These are phyloP conservation scores for Nomada fucata DNA, from an alignment of 2,888 invertebrate genomes.

Conservation along the genomic window DNA sequence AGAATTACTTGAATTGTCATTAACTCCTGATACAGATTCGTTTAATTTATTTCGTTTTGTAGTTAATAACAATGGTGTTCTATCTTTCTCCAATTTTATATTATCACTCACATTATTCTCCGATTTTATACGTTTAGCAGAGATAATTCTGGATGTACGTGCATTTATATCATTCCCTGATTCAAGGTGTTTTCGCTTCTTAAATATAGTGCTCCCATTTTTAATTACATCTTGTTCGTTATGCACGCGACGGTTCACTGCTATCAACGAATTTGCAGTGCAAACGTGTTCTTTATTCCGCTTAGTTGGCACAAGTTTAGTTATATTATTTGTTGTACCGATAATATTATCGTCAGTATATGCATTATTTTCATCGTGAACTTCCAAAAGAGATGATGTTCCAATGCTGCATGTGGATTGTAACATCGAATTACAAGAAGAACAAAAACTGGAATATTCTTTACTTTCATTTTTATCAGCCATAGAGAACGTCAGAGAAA, in stretches of 20 bases:
- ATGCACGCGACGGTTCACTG: background rate
- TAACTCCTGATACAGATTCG: background rate
- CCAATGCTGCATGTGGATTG: constrained; percentile 30
- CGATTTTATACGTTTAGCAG: background rate
- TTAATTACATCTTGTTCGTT: background rate
- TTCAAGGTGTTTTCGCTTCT: constrained; percentile 2
- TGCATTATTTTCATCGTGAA: background rate
- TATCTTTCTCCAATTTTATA: background rate
- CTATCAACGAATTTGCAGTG: background rate
- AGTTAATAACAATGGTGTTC: background rate
- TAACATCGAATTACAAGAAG: constrained; percentile 46
- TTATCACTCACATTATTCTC: background rate
- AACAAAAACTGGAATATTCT: constrained; percentile 49
- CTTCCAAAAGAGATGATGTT: constrained; percentile 16
- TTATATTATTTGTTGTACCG: background rate
- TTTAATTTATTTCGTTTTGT: background rate
- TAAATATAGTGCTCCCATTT: background rate
- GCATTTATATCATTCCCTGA: background rate
- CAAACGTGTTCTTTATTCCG: background rate
- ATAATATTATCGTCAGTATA: background rate
- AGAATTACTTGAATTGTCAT: background rate
- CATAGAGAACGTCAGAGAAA: background rate
- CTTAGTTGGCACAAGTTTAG: background rate
- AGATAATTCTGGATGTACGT: background rate
- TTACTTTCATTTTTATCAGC: background rate